A percentile compares a stretch with the other conserved stretches of the same genome.
These are phyloP conservation scores for Nylanderia fulva DNA, from an alignment of 1,140 invertebrate genomes.

Conservation along the genomic window DNA sequence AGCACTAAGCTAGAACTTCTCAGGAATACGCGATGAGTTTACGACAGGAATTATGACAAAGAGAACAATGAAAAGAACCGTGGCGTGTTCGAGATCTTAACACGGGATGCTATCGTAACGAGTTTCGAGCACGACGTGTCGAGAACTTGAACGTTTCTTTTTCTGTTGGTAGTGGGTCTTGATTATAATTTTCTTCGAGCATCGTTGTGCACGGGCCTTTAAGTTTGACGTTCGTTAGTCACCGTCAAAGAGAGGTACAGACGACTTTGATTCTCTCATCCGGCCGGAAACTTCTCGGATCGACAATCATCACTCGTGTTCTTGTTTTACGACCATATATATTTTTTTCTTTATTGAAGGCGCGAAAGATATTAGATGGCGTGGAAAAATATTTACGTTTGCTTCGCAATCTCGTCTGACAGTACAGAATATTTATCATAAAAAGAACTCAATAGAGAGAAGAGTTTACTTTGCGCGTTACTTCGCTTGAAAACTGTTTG, in stretches of 20 bases:
- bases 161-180: conserved; percentile 27
- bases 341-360: conserved; percentile 14
- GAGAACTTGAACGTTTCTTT: conserved; percentile 22
- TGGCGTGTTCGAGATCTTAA: conserved; percentile 10
- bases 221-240: conserved; percentile 43
- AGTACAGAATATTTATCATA: conserved; percentile 9
- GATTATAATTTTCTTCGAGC: conserved; percentile 35
- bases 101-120: conserved; percentile 14
- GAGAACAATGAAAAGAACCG: background rate
- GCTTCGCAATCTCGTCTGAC: background rate
- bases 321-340: conserved; percentile 28
- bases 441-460: background rate
- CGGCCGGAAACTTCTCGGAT: conserved; percentile 20
- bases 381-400: conserved; percentile 14
- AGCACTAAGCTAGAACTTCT: conserved; percentile 11
- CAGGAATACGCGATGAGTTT: background rate
- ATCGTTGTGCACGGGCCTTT: conserved; percentile 1
- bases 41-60: conserved; percentile 19
- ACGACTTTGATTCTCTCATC: conserved; percentile 44
- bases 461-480: background rate
- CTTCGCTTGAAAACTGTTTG: background rate
- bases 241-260: conserved; percentile 47
- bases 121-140: background rate
- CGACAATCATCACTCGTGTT: conserved; percentile 42
- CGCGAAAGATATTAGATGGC: background rate